Evolutionary conservation across 1,140 invertebrate species (phyloP), one percentile per base, ranked within the genome.

Genomic region (Anthonomus grandis): DNA sequence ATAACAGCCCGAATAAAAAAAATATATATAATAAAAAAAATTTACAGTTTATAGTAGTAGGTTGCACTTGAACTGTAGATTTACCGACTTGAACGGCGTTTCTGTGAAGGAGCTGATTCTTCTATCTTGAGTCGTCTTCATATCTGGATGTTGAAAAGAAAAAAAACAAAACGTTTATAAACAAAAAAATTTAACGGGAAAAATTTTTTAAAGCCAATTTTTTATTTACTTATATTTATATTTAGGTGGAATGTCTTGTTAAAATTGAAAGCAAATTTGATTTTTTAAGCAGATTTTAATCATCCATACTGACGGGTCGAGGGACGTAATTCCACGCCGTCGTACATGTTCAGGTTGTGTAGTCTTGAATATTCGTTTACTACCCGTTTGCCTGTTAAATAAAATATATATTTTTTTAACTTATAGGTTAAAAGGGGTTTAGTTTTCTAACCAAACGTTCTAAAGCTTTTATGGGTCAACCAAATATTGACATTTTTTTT

Each of bases 231-330:
- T 25, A 54, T n/a, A n/a, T n/a, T n/a, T n/a, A n/a, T n/a, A n/a
- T n/a, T n/a, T n/a, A n/a, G n/a, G n/a, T 15, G 39, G 61, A 57
- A 52, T 49, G 36, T 54, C 46, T 17, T 57, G 31, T 21, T 59
- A 59, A 23, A 5, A 45, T n/a, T n/a, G n/a, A n/a, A n/a, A n/a
- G n/a, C n/a, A n/a, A n/a, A 57, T 62, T 62, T 64, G 45, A 54
- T 48, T 66, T 48, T 48, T 49, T 50, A 52, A 70, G 70, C 71
- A 67, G 59, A 63, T 71, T 70, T 73, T 70, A 72, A 79, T 84
- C 83, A 84, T 83, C 83, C 83, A 78, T 83, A 85, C 81, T 84
- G 82, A 76, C 83, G 80, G 67, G 82, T 84, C 68, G 82, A 80
- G 75, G 81, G 82, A 68, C 83, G 76, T 41, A 84, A 78, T 69